These are phyloP conservation scores for Fulmarus glacialis DNA, from an alignment of 2,113 vertebrate genomes.

Conservation along the genomic window DNA sequence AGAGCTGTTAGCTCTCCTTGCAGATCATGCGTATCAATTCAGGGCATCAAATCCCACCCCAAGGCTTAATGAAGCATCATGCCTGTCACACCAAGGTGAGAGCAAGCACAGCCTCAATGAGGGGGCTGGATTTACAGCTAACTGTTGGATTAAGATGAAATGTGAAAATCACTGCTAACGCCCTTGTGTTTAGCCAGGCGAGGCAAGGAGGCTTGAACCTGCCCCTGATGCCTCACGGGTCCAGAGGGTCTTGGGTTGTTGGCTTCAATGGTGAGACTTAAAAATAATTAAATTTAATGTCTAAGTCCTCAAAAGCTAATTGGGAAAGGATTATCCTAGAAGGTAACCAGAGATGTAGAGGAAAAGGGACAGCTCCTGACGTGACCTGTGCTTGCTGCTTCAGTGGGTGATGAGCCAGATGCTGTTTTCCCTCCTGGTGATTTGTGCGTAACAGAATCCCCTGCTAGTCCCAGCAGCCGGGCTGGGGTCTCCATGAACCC, in stretches of 20 bases:
- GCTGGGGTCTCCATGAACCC: background rate
- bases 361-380: background rate
- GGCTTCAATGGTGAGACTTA: background rate
- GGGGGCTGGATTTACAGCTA: constrained; percentile 71
- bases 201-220: background rate
- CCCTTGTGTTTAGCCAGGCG: background rate
- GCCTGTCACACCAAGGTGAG: background rate
- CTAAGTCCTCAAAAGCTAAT: background rate
- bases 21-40: rapidly evolving
- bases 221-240: background rate
- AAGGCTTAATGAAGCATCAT: background rate
- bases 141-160: constrained; percentile 39
- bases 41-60: background rate
- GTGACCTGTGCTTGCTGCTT: background rate
- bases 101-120: background rate
- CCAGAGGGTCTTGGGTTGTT: background rate
- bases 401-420: background rate
- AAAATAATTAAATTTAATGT: background rate
- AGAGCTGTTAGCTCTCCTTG: background rate
- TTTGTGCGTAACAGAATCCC: background rate
- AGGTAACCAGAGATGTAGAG: background rate
- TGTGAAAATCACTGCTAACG: background rate
- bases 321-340: background rate
- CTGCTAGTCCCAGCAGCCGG: background rate
- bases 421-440: background rate